Conservation (phyloP, 2,113 vertebrate genomes). For the Blennius ocellaris region DNA sequence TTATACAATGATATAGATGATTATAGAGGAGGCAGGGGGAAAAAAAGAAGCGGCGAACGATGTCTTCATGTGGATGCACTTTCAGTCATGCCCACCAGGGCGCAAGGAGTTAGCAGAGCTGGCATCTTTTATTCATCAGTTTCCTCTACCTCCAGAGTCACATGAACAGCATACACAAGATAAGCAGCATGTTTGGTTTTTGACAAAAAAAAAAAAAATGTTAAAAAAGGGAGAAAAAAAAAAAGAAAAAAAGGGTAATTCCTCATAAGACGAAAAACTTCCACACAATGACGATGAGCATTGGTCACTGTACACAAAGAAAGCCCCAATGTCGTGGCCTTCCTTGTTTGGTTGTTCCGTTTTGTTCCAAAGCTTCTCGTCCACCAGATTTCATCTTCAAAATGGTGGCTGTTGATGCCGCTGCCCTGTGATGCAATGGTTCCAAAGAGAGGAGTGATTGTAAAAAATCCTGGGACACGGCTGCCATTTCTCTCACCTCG, state of each 20-base stretch:
- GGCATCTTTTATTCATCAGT: slow-evolving; percentile 55
- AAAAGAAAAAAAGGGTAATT: slow-evolving; percentile 36
- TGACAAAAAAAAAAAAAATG: slow-evolving; percentile 63
- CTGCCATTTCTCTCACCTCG: slow-evolving; percentile 20
- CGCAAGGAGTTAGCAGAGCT: slow-evolving; percentile 44
- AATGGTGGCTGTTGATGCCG: slow-evolving; percentile 35
- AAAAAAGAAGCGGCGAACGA: slow-evolving; percentile 12
- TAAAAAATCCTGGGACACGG: slow-evolving; percentile 50
- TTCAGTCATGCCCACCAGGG: slow-evolving; percentile 41
- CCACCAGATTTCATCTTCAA: slow-evolving; percentile 32
- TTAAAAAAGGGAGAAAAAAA: too few species aligned
- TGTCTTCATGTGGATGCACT: slow-evolving; percentile 55
- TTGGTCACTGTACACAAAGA: slow-evolving; percentile 80
- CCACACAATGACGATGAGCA: slow-evolving; percentile 63
- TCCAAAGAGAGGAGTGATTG: slow-evolving; percentile 54
- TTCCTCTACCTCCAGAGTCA: slow-evolving; percentile 60
- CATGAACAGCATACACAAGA: slow-evolving; percentile 79
- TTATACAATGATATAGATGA: slow-evolving; percentile 55
- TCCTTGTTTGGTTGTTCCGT: slow-evolving; percentile 63
- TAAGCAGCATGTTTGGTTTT: slow-evolving; percentile 86
- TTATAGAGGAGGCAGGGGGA: slow-evolving; percentile 51
- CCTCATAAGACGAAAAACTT: slow-evolving; percentile 65
- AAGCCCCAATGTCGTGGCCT: slow-evolving; percentile 44
- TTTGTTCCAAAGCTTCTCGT: slow-evolving; percentile 53
- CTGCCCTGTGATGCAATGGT: slow-evolving; percentile 52